Conservation (phyloP, 30 jellyfish, hydroid and myxozoan species). For the Aurelia aurita region DNA sequence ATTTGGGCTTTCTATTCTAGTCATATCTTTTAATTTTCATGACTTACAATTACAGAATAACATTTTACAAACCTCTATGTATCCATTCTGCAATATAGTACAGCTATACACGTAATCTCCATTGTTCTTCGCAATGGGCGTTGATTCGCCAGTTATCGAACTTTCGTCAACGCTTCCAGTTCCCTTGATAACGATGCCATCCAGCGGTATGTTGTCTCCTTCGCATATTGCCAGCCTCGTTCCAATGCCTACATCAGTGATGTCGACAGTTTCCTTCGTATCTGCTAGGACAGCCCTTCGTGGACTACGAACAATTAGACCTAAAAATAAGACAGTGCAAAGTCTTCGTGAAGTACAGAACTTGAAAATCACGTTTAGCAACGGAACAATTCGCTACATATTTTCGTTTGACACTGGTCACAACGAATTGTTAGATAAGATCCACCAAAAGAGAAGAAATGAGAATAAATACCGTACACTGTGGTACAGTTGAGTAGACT, state of each 20-base stretch:
- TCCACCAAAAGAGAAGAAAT: no score
- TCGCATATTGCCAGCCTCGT: slow-evolving; percentile 54
- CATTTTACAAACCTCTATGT: slow-evolving; percentile 21
- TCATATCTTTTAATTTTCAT: no score
- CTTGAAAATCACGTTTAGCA: no score
- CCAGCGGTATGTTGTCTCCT: slow-evolving; percentile 82
- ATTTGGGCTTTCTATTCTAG: no score
- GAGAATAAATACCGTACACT: no score
- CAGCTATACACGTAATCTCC: slow-evolving; percentile 65
- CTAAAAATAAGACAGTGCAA: no score
- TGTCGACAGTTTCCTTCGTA: slow-evolving; percentile 31
- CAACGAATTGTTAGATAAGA: no score
- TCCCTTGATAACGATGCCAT: slow-evolving; percentile 72
- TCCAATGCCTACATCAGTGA: slow-evolving; percentile 55
- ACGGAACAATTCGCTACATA: no score
- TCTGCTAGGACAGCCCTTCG: slow-evolving; percentile 53
- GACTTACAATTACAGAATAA: background rate
- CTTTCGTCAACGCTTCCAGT: slow-evolving; percentile 75
- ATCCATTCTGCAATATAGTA: slow-evolving; percentile 73
- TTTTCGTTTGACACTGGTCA: no score
- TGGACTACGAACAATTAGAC: slow-evolving; percentile 15
- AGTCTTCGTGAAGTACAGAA: no score
- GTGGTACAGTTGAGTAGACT: no score
- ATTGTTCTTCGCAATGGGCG: slow-evolving; percentile 51
- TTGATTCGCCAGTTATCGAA: slow-evolving; percentile 78